Conservation (phyloP, 2,797 vertebrate species). For the Hylomyscus alleni region DNA sequence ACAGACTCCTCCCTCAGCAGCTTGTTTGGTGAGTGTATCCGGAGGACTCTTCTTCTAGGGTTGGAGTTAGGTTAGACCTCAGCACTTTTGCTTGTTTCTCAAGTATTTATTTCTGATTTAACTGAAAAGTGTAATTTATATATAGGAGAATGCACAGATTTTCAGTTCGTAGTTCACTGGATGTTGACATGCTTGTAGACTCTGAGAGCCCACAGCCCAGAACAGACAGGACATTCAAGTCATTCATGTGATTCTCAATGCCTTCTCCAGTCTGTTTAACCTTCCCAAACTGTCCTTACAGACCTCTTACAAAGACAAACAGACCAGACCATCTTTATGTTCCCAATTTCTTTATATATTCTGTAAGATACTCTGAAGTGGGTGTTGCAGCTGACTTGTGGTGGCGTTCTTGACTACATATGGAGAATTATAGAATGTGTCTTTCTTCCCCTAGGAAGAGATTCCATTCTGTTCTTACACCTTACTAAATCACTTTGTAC, state of each 20-base stretch:
- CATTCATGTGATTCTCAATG: too few species aligned
- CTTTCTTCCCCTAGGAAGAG: background rate
- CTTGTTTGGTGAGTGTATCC: constrained; percentile 94
- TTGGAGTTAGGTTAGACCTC: background rate
- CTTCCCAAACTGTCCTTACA: background rate
- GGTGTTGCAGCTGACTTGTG: background rate
- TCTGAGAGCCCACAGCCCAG: background rate
- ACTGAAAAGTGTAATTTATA: background rate
- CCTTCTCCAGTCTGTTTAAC: background rate
- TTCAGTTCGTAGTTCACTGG: background rate
- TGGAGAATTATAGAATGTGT: background rate
- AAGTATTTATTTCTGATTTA: background rate
- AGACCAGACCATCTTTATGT: background rate
- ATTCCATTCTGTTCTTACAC: background rate
- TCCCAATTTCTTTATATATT: background rate
- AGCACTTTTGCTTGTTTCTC: background rate
- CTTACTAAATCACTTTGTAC: background rate
- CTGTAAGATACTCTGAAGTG: background rate
- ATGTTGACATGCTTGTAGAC: background rate
- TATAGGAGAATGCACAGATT: background rate
- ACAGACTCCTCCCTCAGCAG: constrained; percentile 97
- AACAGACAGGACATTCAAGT: background rate
- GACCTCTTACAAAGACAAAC: too few species aligned
- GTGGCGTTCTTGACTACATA: background rate
- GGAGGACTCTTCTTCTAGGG: background rate